Percentiles rank a stretch among this genome's conserved stretches.
Conservation (phyloP, 2,113 vertebrate genomes). For the Gavialis gangeticus region DNA sequence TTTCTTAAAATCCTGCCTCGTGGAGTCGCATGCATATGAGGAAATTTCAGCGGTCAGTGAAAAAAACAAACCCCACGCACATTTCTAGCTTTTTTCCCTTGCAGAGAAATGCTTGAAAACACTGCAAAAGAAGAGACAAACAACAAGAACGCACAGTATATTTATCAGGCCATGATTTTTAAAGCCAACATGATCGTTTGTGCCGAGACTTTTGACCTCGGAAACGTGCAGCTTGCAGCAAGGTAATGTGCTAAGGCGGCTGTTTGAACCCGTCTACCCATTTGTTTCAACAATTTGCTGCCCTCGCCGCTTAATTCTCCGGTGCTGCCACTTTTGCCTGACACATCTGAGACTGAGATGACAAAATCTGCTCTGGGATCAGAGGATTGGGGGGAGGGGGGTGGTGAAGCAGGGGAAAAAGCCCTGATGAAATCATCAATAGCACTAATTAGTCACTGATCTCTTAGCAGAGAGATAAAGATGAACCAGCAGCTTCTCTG, state of each 20-base stretch:
- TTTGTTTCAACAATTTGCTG: rapidly evolving
- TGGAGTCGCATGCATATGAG: rapidly evolving
- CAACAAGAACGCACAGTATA: neutral
- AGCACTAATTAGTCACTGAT: neutral
- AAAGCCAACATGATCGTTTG: neutral
- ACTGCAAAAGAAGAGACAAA: neutral
- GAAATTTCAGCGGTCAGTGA: neutral
- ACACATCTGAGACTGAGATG: rapidly evolving
- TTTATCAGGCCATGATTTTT: neutral
- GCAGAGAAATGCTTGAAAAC: neutral
- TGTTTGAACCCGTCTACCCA: neutral
- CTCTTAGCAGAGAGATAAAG: neutral
- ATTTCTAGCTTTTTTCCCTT: neutral
- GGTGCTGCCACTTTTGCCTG: rapidly evolving
- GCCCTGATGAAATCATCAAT: neutral
- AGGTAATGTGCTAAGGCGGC: neutral
- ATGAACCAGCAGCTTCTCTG: rapidly evolving
- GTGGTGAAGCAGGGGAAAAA: neutral
- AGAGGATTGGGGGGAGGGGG: neutral
- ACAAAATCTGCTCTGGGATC: neutral
- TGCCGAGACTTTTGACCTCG: neutral
- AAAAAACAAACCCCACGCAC: neutral
- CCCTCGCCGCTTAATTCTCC: neutral
- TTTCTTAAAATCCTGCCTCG: neutral
- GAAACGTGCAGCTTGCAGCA: neutral